These are phyloP conservation scores for Euthynnus affinis DNA, from an alignment of 2,797 vertebrate species.

Conservation along the genomic window DNA sequence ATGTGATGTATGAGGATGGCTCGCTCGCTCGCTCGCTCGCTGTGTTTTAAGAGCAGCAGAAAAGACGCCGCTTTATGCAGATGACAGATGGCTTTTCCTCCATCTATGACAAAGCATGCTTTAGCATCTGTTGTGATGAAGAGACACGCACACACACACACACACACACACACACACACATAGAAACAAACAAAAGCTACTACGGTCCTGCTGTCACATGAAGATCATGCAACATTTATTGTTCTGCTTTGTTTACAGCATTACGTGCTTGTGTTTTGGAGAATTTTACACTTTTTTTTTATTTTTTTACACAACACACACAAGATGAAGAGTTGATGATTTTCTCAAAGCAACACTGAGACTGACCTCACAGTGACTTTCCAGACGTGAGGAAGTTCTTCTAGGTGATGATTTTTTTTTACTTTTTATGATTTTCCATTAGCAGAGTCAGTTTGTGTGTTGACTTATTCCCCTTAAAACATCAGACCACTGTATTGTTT, in stretches of 20 bases:
- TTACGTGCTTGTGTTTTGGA: too few species aligned
- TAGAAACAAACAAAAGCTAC: neutral
- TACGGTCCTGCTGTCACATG: neutral
- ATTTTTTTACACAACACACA: too few species aligned
- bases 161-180: neutral
- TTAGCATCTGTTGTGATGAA: slow-evolving; percentile 43
- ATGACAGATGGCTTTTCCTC: slow-evolving; percentile 69
- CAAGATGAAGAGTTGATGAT: neutral
- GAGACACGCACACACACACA: neutral
- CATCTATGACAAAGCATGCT: slow-evolving; percentile 44
- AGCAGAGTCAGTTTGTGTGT: too few species aligned
- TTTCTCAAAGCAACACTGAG: neutral
- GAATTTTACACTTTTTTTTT: too few species aligned
- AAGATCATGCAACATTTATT: neutral
- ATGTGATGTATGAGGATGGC: slow-evolving; percentile 45
- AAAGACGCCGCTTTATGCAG: slow-evolving; percentile 59
- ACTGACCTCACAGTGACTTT: too few species aligned
- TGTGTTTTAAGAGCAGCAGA: slow-evolving; percentile 55
- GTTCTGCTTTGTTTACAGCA: neutral
- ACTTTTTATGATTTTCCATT: too few species aligned
- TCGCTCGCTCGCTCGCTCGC: slow-evolving; percentile 25
- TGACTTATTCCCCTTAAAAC: too few species aligned
- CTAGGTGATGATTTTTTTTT: too few species aligned
- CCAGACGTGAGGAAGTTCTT: too few species aligned
- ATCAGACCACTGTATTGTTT: too few species aligned